These are phyloP conservation scores for Scaptomyza montana DNA, from an alignment of 1,140 invertebrate species.

Conservation along the genomic window DNA sequence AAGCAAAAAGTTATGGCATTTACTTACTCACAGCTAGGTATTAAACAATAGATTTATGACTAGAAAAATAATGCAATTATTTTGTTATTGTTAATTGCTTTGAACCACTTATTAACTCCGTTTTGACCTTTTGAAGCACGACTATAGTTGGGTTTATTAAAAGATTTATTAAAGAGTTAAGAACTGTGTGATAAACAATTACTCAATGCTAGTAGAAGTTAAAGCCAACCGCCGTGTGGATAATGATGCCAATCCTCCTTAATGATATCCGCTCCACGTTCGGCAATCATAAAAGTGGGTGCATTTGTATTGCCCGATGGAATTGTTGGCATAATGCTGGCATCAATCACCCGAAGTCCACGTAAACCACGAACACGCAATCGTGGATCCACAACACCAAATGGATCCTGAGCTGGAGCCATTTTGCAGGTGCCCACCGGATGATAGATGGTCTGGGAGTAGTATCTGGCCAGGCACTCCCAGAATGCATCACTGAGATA, in stretches of 20 bases:
- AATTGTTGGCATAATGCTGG: conserved; percentile 89
- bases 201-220: background rate
- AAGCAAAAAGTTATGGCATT: no score
- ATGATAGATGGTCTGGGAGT: conserved; percentile 89
- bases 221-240: conserved; percentile 57
- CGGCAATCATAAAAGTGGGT: conserved; percentile 88
- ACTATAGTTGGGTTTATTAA: background rate
- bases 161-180: background rate
- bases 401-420: conserved; percentile 85
- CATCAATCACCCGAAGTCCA: conserved; percentile 88
- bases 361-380: conserved; percentile 86
- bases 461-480: conserved; percentile 88
- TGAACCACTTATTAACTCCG: no score
- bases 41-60: no score
- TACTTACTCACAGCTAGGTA: no score
- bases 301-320: conserved; percentile 89
- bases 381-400: conserved; percentile 86
- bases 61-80: no score
- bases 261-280: conserved; percentile 88
- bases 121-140: background rate
- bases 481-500: conserved; percentile 86
- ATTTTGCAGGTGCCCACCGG: conserved; percentile 88
- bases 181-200: background rate
- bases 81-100: no score
- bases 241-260: conserved; percentile 85